These are phyloP conservation scores for Pteronura brasiliensis DNA, from an alignment of 2,113 vertebrate genomes.

Conservation along the genomic window DNA sequence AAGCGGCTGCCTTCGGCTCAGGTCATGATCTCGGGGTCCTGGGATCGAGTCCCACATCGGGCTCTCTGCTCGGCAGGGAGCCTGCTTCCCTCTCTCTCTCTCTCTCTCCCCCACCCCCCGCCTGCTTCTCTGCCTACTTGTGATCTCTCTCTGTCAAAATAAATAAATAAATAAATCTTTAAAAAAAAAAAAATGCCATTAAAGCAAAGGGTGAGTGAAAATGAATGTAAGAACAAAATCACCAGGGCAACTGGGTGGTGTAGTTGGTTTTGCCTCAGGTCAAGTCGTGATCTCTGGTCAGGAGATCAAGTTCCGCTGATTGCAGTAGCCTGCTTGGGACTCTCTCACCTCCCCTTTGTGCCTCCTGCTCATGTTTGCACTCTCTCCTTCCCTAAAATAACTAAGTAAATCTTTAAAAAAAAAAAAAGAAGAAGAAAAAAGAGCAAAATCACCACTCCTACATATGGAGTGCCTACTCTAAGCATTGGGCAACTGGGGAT, in stretches of 20 bases:
- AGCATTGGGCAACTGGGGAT: fast-evolving
- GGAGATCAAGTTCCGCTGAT: no score
- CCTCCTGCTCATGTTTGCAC: neutral
- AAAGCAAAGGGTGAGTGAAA: neutral
- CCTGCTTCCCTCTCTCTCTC: no score
- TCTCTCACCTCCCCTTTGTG: no score
- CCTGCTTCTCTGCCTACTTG: no score
- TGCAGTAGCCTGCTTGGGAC: no score
- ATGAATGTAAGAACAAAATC: neutral
- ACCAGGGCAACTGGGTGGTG: neutral
- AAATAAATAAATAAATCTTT: no score
- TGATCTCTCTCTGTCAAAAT: no score
- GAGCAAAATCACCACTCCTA: neutral
- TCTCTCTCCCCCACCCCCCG: no score
- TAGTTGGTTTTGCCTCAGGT: neutral
- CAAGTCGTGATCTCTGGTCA: neutral
- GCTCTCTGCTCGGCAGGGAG: no score
- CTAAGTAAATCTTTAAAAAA: neutral
- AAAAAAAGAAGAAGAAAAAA: neutral
- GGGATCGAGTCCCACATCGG: no score
- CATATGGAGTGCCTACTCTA: neutral
- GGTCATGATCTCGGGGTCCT: no score
- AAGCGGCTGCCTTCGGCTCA: no score
- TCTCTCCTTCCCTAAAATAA: neutral
- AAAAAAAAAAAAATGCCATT: neutral